These are phyloP conservation scores for Turritopsis dohrnii DNA, from an alignment of 30 jellyfish, hydroid and myxozoan genomes.

Conservation along the genomic window DNA sequence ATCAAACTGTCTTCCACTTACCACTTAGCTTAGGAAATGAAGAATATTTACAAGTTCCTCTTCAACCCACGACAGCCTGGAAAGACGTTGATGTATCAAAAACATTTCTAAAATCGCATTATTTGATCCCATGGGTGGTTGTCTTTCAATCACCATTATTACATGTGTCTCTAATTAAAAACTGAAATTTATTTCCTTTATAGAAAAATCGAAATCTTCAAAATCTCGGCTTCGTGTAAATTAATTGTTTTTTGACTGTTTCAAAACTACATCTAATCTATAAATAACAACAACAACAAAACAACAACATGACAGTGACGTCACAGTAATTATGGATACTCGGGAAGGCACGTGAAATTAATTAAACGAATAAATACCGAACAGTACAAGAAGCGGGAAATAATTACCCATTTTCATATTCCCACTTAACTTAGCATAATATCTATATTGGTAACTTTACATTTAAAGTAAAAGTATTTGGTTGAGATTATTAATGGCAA, in stretches of 20 bases:
- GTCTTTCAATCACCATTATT: too few species aligned
- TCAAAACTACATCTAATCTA: background rate
- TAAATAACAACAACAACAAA: background rate
- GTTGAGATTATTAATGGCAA: too few species aligned
- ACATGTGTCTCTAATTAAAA: too few species aligned
- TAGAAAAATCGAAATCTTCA: background rate
- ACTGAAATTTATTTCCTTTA: background rate
- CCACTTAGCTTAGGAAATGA: background rate
- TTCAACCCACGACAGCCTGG: background rate
- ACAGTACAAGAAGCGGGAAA: background rate
- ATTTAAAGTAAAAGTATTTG: too few species aligned
- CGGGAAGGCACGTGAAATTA: background rate
- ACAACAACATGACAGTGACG: too few species aligned
- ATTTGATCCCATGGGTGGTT: too few species aligned
- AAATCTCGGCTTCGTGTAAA: background rate
- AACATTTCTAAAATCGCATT: too few species aligned
- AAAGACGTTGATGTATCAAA: too few species aligned
- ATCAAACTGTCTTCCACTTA: background rate
- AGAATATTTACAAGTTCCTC: background rate
- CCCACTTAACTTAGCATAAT: background rate
- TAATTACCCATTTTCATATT: background rate
- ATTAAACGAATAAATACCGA: background rate
- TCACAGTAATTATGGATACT: background rate
- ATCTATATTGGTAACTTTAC: too few species aligned
- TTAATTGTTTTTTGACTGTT: background rate